Percentiles rank a stretch among this genome's conserved stretches.
These are phyloP conservation scores for Eucera pruinosa DNA, from an alignment of 2,888 invertebrate genomes.

Conservation along the genomic window DNA sequence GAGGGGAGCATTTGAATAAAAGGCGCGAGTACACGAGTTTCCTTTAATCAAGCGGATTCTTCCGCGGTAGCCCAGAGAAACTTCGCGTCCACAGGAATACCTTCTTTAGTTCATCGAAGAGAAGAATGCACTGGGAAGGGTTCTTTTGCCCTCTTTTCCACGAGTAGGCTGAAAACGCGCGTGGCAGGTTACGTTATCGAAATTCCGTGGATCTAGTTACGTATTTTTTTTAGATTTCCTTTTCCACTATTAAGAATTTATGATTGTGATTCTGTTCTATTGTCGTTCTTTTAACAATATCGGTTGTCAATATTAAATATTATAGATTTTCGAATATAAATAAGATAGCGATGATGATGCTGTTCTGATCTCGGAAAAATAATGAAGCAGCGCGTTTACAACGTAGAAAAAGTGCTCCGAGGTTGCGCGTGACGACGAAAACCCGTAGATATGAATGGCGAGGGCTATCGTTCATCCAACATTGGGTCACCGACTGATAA, in stretches of 20 bases:
- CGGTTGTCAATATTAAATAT: too few relatives aligned
- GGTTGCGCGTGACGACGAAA: conserved; percentile 57
- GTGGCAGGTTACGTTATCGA: conserved; percentile 13
- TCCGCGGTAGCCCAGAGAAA: conserved; percentile 64
- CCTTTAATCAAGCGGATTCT: conserved; percentile 73
- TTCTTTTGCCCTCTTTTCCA: conserved; percentile 9
- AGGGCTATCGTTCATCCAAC: conserved; percentile 71
- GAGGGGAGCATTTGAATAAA: conserved; percentile 67
- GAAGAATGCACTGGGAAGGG: conserved; percentile 11
- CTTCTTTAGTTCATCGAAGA: conserved; percentile 17
- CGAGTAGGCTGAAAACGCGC: background rate
- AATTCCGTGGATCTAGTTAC: conserved; percentile 24
- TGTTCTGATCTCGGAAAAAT: background rate
- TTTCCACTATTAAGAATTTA: too few relatives aligned
- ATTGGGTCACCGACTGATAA: conserved; percentile 80
- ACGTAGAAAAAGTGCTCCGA: conserved; percentile 31
- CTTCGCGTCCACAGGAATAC: conserved; percentile 63
- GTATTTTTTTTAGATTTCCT: background rate
- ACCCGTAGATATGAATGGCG: conserved; percentile 70
- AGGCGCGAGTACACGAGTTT: conserved; percentile 75
- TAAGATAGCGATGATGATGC: background rate
- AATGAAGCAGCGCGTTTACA: background rate
- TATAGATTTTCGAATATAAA: background rate
- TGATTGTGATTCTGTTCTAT: too few relatives aligned
- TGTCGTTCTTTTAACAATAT: too few relatives aligned